A percentile compares a stretch with the other conserved stretches of the same genome.
phyloP scores from a whole-genome alignment of 2,113 vertebrate species.

The Oreochromis aureus region DNA sequence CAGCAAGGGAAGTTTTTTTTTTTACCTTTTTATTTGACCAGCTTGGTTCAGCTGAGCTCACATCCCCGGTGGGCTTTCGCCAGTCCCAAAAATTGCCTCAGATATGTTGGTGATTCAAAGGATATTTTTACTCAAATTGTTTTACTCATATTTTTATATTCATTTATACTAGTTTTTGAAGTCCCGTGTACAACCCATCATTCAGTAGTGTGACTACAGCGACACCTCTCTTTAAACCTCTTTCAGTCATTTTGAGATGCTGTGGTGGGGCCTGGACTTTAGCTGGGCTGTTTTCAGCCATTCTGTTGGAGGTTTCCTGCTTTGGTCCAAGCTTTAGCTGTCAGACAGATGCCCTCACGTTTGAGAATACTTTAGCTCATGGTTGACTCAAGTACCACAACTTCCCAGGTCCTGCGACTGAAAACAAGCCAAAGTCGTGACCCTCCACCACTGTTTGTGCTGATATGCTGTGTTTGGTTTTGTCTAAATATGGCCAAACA shows the following conservation, averaged over 20 bases:
- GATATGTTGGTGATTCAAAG: background rate
- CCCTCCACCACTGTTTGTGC: background rate
- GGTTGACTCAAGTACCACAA: background rate
- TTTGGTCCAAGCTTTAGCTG: background rate
- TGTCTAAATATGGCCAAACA: background rate
- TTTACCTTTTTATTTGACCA: background rate
- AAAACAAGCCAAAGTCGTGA: background rate
- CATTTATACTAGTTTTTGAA: background rate
- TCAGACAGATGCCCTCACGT: background rate
- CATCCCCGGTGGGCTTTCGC: background rate
- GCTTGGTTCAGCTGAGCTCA: background rate
- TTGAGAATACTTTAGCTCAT: background rate
- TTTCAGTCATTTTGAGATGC: background rate
- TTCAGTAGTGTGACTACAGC: background rate
- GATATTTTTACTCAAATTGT: background rate
- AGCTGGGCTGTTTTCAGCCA: background rate
- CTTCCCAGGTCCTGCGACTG: background rate
- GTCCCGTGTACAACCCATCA: background rate
- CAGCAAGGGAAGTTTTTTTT: background rate
- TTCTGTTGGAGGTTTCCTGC: background rate
- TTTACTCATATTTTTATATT: background rate
- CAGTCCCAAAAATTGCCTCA: background rate
- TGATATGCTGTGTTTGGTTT: fast-evolving
- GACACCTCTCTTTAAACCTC: background rate
- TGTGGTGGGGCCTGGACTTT: fast-evolving